Evolutionary conservation across 2,888 invertebrate species (phyloP).

Genomic region (Ernsta delagoae): DNA sequence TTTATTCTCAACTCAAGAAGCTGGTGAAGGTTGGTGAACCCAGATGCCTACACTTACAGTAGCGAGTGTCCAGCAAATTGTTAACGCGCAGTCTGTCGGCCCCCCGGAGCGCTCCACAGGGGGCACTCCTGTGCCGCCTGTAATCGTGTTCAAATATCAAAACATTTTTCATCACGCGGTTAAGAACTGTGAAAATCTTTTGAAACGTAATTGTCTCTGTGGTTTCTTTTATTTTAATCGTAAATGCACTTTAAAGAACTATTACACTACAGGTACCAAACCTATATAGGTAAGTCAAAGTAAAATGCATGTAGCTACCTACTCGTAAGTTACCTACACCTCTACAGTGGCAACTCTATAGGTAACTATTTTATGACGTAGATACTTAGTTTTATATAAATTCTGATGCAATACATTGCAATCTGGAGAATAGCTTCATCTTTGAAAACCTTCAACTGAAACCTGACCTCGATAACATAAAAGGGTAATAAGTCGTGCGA

Average conservation of each 20-base stretch:
- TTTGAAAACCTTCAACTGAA: neutral
- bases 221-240: neutral
- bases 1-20: conserved; percentile 13
- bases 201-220: neutral
- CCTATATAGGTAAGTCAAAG: neutral
- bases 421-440: neutral
- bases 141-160: conserved; percentile 67
- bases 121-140: conserved; percentile 64
- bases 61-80: conserved; percentile 30
- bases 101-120: conserved; percentile 72
- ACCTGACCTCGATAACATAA: conserved; percentile 29
- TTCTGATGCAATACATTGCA: no score
- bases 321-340: no score
- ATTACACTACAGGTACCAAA: no score
- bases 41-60: conserved; percentile 13
- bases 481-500: conserved; percentile 36
- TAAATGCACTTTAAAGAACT: neutral
- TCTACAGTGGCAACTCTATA: no score
- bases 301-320: no score
- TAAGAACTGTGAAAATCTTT: conserved; percentile 3
- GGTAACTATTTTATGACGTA: no score
- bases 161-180: conserved; percentile 55
- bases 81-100: conserved; percentile 31
- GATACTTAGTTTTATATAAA: no score
- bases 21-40: conserved; percentile 29